Base-by-base conservation (phyloP, 2,888 invertebrate species). In the Drosophila tanythrix region DNA sequence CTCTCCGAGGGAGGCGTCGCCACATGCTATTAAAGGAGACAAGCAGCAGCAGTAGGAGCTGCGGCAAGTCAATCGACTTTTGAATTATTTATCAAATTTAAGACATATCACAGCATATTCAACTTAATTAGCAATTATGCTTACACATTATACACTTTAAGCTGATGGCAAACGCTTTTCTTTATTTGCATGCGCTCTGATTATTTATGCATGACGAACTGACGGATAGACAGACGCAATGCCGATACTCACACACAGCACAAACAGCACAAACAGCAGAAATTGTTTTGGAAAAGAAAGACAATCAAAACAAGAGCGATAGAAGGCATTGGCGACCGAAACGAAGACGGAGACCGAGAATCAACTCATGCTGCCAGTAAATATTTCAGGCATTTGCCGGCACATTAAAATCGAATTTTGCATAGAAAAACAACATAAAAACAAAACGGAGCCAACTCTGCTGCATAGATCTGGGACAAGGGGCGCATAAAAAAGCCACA, bases 331-430 rank as follows among this genome's bases (percentile, higher is more conserved):
- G 18, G 50, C 27, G 5, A 10, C 2, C 18, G 10, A 27, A 27
- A 48, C 48, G 2, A 27, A 10, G 48, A 10, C 18, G 10, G 50
- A 18, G 50, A 10, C 27, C n/a, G 40, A 48, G 25, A 15, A 18
- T 4, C 29, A 11, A 51, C 18, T 15, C 25, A 25, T 2, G 15
- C 46, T 15, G 25, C 52, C 55, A 63, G 67, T 57, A 81, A 81
- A 79, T 81, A 83, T 83, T 87, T 83, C 70, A 80, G 70, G 66
- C 86, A 82, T 79, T 85, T 84, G 74, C 77, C 77, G 79, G 82
- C 79, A 88, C 83, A 88, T 83, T 88, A 88, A 88, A 88, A 83
- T 83, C 86, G 84, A 85, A 88, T 84, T 88, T 88, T 73, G 88
- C 81, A 88, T 80, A 75, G 75, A 60, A 66, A 72, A 70, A 74